Evolutionary conservation across 2,113 vertebrate genomes (phyloP).

Genomic region (Psettodes erumei): DNA sequence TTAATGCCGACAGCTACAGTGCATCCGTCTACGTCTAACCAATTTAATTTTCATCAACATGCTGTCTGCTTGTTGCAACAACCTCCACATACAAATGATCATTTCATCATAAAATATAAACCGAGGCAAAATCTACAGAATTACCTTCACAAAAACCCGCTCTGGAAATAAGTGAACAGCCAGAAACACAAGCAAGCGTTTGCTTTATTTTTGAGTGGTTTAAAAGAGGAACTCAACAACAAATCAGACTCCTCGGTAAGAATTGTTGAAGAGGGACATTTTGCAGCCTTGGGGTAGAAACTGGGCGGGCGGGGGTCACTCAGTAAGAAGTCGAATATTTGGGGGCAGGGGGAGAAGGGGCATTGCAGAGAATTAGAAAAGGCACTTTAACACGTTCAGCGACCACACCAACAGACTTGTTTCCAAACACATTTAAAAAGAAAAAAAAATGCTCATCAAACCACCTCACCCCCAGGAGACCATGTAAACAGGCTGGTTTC

Average conservation of each 20-base stretch:
- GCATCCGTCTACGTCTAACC: neutral
- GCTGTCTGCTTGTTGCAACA: neutral
- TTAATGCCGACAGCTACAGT: neutral
- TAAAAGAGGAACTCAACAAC: slow-evolving; percentile 44
- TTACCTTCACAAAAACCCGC: neutral
- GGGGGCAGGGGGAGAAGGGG: neutral
- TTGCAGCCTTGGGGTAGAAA: neutral
- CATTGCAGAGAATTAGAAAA: slow-evolving; percentile 72
- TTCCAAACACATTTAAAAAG: neutral
- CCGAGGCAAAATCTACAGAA: neutral
- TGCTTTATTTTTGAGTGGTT: slow-evolving; percentile 65
- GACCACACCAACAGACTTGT: slow-evolving; percentile 63
- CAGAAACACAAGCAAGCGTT: slow-evolving; percentile 37
- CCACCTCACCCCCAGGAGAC: slow-evolving; percentile 67
- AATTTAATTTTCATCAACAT: neutral
- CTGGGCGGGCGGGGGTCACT: neutral
- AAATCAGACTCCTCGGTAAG: neutral
- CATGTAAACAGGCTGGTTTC: slow-evolving; percentile 94
- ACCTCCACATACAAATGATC: neutral
- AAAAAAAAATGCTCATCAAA: neutral
- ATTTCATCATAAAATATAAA: neutral
- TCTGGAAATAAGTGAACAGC: neutral
- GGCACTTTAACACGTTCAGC: slow-evolving; percentile 86
- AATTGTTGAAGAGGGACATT: neutral
- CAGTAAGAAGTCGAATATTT: neutral